Base-by-base conservation (phyloP, 2,888 invertebrate genomes). In the Thyatira batis region DNA sequence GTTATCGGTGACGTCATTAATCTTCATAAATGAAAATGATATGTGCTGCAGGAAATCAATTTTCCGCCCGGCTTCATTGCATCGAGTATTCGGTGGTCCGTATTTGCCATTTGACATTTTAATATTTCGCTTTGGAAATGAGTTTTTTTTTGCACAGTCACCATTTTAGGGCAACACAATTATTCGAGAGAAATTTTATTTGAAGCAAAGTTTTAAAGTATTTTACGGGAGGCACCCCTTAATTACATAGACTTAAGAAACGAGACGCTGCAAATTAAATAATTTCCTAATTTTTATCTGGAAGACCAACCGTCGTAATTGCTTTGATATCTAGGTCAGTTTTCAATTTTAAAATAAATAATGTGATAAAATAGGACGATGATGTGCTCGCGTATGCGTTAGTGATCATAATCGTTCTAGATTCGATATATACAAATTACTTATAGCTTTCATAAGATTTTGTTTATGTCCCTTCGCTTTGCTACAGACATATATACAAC, bases 21-120 rank as follows among this genome's bases (percentile, higher is more conserved):
- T 78, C 72, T 70, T 72, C 67, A 70, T 67, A 79, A 84, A 82
- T 82, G 79, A 77, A 83, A 84, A 81, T 84, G 79, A 84, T 84
- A 83, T 79, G 76, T 78, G 80, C 66, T 73, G 71, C 77, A 74
- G 81, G 76, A 82, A 86, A 88, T 84, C 87, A 86, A 89, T 89
- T 89, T 87, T 77, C 80, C 80, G 78, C 72, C 66, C 61, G 76
- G 71, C 73, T 82, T 73, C 80, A 74, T 78, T 76, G 74, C 78
- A 78, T 78, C 73, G 81, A 76, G 71, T 67, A 73, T 74, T 75
- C 76, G 70, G 52, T 65, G 67, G 72, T 53, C 69, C 66, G 63
- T 68, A 69, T 73, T 76, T 71, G 73, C 74, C 73, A 75, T 83
- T 83, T 80, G 73, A 78, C 73, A 77, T 82, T 79, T 80, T 76